phyloP scores from a whole-genome alignment of 2,113 vertebrate genomes.

The Brevimyrus niger region DNA sequence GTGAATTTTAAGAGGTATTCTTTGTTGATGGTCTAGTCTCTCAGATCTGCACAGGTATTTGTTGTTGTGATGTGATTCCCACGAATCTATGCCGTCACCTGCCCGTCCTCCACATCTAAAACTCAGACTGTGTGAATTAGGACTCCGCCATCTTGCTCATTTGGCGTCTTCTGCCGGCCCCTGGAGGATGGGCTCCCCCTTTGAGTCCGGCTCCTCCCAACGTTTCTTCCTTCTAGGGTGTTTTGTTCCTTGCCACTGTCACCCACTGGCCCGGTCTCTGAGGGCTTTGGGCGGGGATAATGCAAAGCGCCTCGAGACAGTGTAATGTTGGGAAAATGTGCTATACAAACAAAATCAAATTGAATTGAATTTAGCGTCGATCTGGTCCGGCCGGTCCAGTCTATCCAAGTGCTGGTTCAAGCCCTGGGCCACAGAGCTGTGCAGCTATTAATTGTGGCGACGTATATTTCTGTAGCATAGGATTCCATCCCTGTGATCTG shows the following conservation, averaged over 20 bases:
- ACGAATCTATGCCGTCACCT: not conserved
- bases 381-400: not conserved
- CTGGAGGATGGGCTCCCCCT: not conserved
- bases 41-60: not conserved
- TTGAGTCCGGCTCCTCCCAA: not conserved
- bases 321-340: too few relatives aligned
- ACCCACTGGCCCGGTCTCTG: not conserved
- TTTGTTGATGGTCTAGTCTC: not conserved
- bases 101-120: not conserved
- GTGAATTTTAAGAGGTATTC: not conserved
- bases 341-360: not conserved
- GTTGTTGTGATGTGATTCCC: not conserved
- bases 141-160: not conserved
- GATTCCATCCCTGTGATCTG: not conserved
- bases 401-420: not conserved
- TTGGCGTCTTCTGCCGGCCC: not conserved
- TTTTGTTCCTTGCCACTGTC: not conserved
- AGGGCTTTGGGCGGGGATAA: not conserved
- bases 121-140: not conserved
- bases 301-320: too few relatives aligned
- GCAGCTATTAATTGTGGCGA: not conserved
- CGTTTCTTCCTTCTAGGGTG: not conserved
- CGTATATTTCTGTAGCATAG: not conserved
- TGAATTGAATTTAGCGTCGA: not conserved
- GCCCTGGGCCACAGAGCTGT: not conserved